Conservation (phyloP, 2,113 vertebrate species). For the Nannobrachium achirus region DNA sequence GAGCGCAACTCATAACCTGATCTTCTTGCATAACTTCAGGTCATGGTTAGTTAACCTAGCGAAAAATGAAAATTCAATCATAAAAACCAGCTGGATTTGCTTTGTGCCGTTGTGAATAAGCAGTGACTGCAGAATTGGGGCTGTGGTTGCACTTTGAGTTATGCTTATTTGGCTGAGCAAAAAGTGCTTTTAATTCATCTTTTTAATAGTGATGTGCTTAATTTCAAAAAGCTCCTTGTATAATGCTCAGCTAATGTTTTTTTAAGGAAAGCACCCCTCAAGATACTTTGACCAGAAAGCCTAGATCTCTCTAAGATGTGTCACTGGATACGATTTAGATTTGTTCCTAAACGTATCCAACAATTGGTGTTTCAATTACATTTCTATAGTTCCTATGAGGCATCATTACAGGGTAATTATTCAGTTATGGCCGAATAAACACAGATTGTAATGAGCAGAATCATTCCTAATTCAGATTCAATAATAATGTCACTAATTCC, state of each 20-base stretch:
- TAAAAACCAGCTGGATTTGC: background rate
- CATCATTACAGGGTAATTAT: conserved; percentile 14
- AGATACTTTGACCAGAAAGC: too few species aligned
- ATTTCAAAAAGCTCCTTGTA: too few species aligned
- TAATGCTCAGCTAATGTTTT: too few species aligned
- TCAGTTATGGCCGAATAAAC: conserved; percentile 25
- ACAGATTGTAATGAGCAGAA: conserved; percentile 28
- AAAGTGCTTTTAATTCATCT: too few species aligned
- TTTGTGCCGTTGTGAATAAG: background rate
- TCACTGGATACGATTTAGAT: too few species aligned
- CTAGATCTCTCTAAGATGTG: too few species aligned
- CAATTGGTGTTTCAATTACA: conserved; percentile 7
- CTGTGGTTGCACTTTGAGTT: too few species aligned
- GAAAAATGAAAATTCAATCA: background rate
- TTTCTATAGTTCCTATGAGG: background rate
- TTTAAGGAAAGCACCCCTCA: too few species aligned
- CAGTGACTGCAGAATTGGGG: too few species aligned
- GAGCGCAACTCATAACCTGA: conserved; percentile 15
- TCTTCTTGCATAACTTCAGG: conserved; percentile 22
- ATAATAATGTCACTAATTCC: conserved; percentile 46
- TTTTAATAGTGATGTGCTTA: too few species aligned
- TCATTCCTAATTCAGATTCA: conserved; percentile 57
- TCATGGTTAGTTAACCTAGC: background rate
- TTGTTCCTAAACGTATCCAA: too few species aligned
- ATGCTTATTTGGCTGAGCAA: too few species aligned